Evolutionary conservation across 2,888 invertebrate genomes (phyloP).

Genomic region (Micropterix aruncella): DNA sequence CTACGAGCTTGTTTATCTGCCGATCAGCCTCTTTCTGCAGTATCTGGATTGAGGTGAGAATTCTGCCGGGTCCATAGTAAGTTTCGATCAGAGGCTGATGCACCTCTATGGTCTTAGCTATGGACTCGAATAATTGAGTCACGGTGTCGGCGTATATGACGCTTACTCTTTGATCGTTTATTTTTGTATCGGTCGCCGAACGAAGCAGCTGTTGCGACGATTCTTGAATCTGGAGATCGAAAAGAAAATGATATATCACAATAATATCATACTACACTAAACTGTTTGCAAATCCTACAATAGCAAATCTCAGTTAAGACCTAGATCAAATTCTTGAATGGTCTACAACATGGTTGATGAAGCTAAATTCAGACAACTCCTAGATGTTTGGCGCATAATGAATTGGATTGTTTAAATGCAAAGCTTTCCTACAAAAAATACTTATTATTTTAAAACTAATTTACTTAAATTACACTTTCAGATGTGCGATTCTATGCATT

Average conservation of each 20-base stretch:
- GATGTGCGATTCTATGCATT: too few relatives aligned
- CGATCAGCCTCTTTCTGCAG: conserved; percentile 71
- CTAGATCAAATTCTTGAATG: too few relatives aligned
- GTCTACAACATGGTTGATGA: too few relatives aligned
- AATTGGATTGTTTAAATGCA: too few relatives aligned
- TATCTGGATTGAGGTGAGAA: conserved; percentile 54
- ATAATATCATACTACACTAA: conserved; percentile 1
- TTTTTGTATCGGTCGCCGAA: conserved; percentile 47
- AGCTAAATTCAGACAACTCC: too few relatives aligned
- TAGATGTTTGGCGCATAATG: too few relatives aligned
- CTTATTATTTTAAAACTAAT: too few relatives aligned
- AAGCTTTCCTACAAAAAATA: too few relatives aligned
- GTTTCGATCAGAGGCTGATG: conserved; percentile 84
- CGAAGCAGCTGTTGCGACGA: conserved; percentile 60
- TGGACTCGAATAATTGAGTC: conserved; percentile 71
- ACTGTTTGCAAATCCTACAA: too few relatives aligned
- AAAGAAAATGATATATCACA: too few relatives aligned
- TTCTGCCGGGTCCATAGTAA: conserved; percentile 69
- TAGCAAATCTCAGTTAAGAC: too few relatives aligned
- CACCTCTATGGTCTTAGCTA: conserved; percentile 71
- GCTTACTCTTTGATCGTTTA: conserved; percentile 54
- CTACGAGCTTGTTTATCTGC: conserved; percentile 43
- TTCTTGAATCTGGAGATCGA: conserved; percentile 35
- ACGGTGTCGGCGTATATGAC: conserved; percentile 77
- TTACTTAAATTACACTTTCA: too few relatives aligned